Base-by-base conservation (phyloP, 2,797 vertebrate genomes). In the Pteropus rufus region DNA sequence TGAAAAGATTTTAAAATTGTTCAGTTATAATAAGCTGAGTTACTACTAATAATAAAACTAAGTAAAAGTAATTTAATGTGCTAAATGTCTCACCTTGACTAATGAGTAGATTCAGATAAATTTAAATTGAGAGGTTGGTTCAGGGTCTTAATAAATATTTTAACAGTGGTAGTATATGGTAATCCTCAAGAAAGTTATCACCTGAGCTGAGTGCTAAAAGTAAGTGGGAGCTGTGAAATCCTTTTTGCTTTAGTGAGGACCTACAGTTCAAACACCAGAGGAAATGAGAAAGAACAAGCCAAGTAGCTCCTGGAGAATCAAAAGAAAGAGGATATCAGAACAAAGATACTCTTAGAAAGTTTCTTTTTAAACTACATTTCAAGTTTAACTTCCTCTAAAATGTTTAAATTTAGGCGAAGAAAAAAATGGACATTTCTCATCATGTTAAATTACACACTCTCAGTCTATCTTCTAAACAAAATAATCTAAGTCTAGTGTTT, bases 61-160 rank as follows among this genome's bases (percentile, higher is more conserved):
- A 93, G 49, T 60, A 60, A 91, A 85, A 87, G 62, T 86, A 65
- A 93, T 54, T 72, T 73, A 92, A 82, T 15, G 19, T 93, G 18
- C 44, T 86, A 96, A 93, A 79, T 79, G 16, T 89, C 65, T 95
- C 64, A 92, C 29, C 39, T 95, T 80, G 29, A 60, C 67, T 87
- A 93, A 96, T 96, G 89, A 93, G 67, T 67, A 92, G 44, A 93
- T 52, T 72, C 31, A 67, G 31, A 85, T 84, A 73, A 91, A 77
- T 76, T 93, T 84, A 72, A 81, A 76, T 24, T 62, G 54, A 93
- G 52, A 82, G 16, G 9, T 72, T 49, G 76, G 58, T 86, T 95
- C 83, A 86, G 73, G 41, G 75, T 72, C n/a, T 65, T 92, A 92
- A 81, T 75, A 75, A 93, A 41, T 90, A 94, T 92, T 96, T 86